Evolutionary conservation across 2,888 invertebrate genomes (phyloP), one percentile per base, ranked within the genome.

Genomic region (Apotomis betuletana): DNA sequence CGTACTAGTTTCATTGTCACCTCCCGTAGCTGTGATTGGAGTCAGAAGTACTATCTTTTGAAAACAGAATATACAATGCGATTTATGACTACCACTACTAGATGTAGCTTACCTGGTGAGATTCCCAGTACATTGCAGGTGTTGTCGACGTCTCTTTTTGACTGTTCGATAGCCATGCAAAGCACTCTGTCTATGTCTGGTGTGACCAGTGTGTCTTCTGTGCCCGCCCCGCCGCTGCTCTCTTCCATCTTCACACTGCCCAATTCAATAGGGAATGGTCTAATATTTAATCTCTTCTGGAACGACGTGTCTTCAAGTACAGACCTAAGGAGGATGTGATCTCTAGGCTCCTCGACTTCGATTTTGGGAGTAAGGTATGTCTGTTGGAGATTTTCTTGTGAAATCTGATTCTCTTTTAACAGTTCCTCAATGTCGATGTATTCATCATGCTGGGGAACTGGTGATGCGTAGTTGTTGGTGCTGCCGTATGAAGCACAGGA

Each of bases 111-210:
- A 98, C 98, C 97, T 91, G 96, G 96, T 87, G 97, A 96, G 90
- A 98, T 98, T 89, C 96, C 97, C 82, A 98, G 95, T 79, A 96
- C 95, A 68, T 95, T 95, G 90, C 97, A 98, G 9, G 97, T 97
- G 84, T 95, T 96, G 87, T 96, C 96, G 67, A 97, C 97, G 85
- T 98, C 98, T 83, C 96, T 95, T 81, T 96, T 96, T 77, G 97
- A 96, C 87, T 98, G 97, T 85, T 97, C 97, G 80, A 98, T 96
- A 44, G 97, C 97, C 90, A 97, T 94, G 74, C 96, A 96, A 67
- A 97, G 94, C 51, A 97, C 97, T 13, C 96, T 96, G 85, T 97
- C 97, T 78, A 97, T 96, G 80, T 96, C 96, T 79, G 96, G 96
- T 65, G 96, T 94, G 65, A 95, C 95, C 62, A 96, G 88, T 67